Evolutionary conservation across 2,113 vertebrate genomes (phyloP), one percentile per base, ranked within the genome.

Genomic region (Anser cygnoides): DNA sequence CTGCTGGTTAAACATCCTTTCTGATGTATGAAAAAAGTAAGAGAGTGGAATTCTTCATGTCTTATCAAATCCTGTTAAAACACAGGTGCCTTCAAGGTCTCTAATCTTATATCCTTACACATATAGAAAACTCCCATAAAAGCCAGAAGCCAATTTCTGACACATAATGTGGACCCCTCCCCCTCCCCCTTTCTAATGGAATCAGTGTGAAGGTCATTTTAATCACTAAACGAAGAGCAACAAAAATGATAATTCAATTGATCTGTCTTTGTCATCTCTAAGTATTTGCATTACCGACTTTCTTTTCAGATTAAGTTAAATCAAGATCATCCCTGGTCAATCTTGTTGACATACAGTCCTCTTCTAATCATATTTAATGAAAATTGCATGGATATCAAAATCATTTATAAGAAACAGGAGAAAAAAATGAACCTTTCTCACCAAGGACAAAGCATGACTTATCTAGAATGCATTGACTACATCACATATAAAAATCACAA

Each of bases 1-100:
- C 86, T 88, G 52, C 83, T 95, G 73, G 85, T 96, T 93, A 92
- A 96, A 93, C 88, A 84, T 76, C 52, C 79, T 54, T 75, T 76
- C 80, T 79, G 57, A 74, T 54, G 43, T 25, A 72, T 41, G 73
- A 61, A 22, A 59, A 90, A 90, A 63, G 41, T 17, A 39, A 54
- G 41, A 71, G 28, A 83, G 70, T 68, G 3, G 4, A 87, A 68
- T 83, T 85, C 43, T 68, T 76, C 29, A 1, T 93, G 85, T 92
- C 73, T 81, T 21, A 73, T 22, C 65, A 88, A 86, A 90, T 94
- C 80, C 92, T 12, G 23, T 76, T 94, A 95, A 90, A 94, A 66
- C 54, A 72, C 52, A 78, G 73, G 73, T 87, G 70, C 80, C 83
- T 89, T 70, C 70, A 41, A 55, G 80, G 83, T 83, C 68, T 95